Base-by-base conservation (phyloP, 37 sponge, comb jelly and placozoan species). In the Cliona cf. orientalis region DNA sequence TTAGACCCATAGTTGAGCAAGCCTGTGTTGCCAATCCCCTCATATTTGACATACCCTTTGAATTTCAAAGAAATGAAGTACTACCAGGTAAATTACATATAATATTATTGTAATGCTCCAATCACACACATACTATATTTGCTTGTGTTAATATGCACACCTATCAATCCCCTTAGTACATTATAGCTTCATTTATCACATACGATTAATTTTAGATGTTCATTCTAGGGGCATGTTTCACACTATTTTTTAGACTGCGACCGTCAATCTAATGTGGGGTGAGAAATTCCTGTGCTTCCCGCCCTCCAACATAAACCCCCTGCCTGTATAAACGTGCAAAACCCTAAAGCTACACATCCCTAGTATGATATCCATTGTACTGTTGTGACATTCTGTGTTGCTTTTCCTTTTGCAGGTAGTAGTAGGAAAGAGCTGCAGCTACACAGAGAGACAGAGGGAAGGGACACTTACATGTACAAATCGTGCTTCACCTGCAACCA, bases 401-500 rank as follows among this genome's bases (percentile, higher is more conserved):
- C 45, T 72, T 26, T 63, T 35, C 42, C 19, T 57, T 21, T 7
- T 64, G 53, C 29, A 46, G 66, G 71, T 17, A 37, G 70, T 59
- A 76, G 69, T 44, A 67, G 58, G 77, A 77, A 68, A 40, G 75
- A 74, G 22, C 38, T 63, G 46, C 40, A 42, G 36, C 78, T 70
- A 6, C 21, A 38, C 25, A 53, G 45, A 19, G 69, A 55, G 63
- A 43, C 35, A n/a, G n/a, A n/a, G n/a, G n/a, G n/a, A 71, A 68
- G 70, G 49, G 43, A 26, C 40, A 60, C n/a, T n/a, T n/a, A n/a
- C n/a, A n/a, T n/a, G 40, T 42, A 74, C n/a, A 85, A 71, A 64
- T 64, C 66, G 25, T 91, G 83, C 61, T 91, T 75, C 65, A 36
- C 37, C 34, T 83, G 83, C 73, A 76, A 78, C 59, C 28, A 73